A percentile compares a stretch with the other conserved stretches of the same genome.
Evolutionary conservation across 2,888 invertebrate genomes (phyloP).

Genomic region (Brenthis daphne): DNA sequence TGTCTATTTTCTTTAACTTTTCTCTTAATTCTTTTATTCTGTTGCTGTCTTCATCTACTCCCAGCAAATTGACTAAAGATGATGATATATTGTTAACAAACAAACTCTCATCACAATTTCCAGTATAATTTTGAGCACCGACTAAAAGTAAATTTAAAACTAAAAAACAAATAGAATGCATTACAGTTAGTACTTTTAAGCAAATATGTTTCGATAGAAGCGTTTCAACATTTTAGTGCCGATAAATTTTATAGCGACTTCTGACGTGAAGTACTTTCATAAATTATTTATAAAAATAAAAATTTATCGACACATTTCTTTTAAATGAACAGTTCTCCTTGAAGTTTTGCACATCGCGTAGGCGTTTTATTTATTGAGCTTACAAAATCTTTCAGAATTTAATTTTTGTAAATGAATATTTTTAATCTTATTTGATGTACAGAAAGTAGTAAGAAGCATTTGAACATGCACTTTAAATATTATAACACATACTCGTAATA

Average conservation of each 20-base stretch:
- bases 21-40: slow-evolving; percentile 57
- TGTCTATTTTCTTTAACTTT: slow-evolving; percentile 56
- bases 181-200: slow-evolving; percentile 18
- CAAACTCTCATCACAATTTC: slow-evolving; percentile 27
- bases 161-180: slow-evolving; percentile 21
- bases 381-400: background rate
- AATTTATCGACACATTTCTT: slow-evolving; percentile 27
- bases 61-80: slow-evolving; percentile 44
- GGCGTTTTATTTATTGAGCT: slow-evolving; percentile 1
- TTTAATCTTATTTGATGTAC: too few relatives aligned
- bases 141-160: slow-evolving; percentile 23
- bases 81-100: slow-evolving; percentile 47
- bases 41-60: slow-evolving; percentile 38
- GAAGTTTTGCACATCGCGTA: background rate
- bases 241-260: slow-evolving; percentile 42
- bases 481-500: too few relatives aligned
- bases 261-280: slow-evolving; percentile 36
- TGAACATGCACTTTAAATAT: too few relatives aligned
- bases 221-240: slow-evolving; percentile 36
- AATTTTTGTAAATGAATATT: too few relatives aligned
- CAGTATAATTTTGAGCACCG: slow-evolving; percentile 32
- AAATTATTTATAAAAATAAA: slow-evolving; percentile 43
- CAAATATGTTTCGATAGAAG: slow-evolving; percentile 20
- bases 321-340: slow-evolving; percentile 8
- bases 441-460: too few relatives aligned